phyloP scores from a whole-genome alignment of 1,140 invertebrate genomes.

The Drosophila ironensis region DNA sequence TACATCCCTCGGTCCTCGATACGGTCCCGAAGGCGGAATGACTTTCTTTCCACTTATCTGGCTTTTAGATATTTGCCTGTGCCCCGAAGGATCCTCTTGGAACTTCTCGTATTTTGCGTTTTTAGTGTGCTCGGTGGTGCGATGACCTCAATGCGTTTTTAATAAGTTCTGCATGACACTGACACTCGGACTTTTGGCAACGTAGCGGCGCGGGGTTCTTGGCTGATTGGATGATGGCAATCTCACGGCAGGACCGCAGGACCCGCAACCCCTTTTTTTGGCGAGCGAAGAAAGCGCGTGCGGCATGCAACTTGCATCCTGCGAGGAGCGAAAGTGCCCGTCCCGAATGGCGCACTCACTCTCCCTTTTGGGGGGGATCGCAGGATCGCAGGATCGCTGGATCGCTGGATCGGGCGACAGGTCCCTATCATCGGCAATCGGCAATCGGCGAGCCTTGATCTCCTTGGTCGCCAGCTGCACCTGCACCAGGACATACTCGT shows the following conservation, averaged over 20 bases:
- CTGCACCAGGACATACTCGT: constrained; percentile 41
- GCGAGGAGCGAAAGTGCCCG: constrained; percentile 39
- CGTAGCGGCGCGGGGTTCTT: not conserved
- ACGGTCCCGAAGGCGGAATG: not conserved
- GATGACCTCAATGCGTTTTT: constrained; percentile 67
- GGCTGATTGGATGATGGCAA: constrained; percentile 70
- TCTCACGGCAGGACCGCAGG: constrained; percentile 46
- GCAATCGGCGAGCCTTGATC: constrained; percentile 41
- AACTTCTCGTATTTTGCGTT: no score
- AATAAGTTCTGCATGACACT: constrained; percentile 52
- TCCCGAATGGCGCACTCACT: constrained; percentile 16
- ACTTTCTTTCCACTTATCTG: not conserved
- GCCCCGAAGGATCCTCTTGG: not conserved
- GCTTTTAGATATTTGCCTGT: constrained; percentile 11
- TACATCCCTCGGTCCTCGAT: no score
- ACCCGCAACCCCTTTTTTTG: not conserved
- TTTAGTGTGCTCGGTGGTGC: constrained; percentile 1
- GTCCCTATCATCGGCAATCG: constrained; percentile 42
- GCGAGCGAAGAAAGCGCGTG: constrained; percentile 52
- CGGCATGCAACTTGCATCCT: constrained; percentile 57
- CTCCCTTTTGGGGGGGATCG: constrained; percentile 14
- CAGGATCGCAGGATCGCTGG: not conserved
- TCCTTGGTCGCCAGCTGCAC: constrained; percentile 57
- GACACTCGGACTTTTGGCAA: constrained; percentile 2
- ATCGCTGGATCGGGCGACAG: constrained; percentile 6